These are phyloP conservation scores for Caenorhabditis afra DNA, from an alignment of 2,888 invertebrate genomes.

Conservation along the genomic window DNA sequence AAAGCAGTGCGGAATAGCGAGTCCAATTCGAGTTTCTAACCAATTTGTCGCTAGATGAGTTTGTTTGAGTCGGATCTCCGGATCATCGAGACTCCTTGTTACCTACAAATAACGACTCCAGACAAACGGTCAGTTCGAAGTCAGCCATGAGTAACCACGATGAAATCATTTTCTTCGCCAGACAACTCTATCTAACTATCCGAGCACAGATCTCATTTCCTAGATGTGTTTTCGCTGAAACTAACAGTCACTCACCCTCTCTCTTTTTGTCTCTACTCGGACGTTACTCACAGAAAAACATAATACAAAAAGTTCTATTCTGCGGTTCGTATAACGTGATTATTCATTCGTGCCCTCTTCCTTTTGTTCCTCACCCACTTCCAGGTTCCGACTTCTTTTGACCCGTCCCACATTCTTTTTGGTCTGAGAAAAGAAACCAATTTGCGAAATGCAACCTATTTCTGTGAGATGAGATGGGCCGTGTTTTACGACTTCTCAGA, in stretches of 20 bases:
- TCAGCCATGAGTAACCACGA: constrained; percentile 15
- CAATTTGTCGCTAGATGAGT: constrained; percentile 8
- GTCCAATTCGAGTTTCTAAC: background rate
- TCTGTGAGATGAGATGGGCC: constrained; percentile 25
- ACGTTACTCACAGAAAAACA: too few species aligned
- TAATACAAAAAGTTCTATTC: constrained; percentile 10
- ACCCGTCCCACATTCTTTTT: background rate
- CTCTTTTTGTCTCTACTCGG: too few species aligned
- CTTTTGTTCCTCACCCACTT: constrained; percentile 15
- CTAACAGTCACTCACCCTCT: too few species aligned
- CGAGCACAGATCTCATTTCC: constrained; percentile 17
- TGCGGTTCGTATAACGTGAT: constrained; percentile 26
- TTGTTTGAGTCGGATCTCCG: too few species aligned
- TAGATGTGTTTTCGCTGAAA: constrained; percentile 2
- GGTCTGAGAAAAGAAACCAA: constrained; percentile 22
- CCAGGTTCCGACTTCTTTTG: background rate
- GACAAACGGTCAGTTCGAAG: constrained; percentile 26
- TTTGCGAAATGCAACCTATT: constrained; percentile 35
- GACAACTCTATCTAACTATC: too few species aligned
- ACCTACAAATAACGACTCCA: constrained; percentile 12
- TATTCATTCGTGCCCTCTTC: constrained; percentile 28
- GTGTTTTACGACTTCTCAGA: constrained; percentile 33
- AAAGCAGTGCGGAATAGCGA: constrained; percentile 3
- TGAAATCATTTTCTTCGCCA: constrained; percentile 19
- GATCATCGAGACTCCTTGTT: constrained; percentile 17